A percentile compares a stretch with the other conserved stretches of the same genome.
Conservation (phyloP, 2,888 invertebrate species). For the Eristalis pertinax region DNA sequence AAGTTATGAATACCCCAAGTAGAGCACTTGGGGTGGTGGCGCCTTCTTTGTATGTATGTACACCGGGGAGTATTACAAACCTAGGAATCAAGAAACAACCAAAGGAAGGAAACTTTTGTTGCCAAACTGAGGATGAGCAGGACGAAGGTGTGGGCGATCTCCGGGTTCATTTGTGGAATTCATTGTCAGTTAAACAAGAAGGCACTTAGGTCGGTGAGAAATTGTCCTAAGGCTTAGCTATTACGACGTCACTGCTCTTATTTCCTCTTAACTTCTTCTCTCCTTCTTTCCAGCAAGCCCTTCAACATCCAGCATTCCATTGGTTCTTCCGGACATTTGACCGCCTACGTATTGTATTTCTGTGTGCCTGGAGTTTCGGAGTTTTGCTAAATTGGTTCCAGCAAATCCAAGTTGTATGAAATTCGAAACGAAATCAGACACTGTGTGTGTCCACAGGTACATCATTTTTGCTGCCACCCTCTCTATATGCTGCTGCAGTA, state of each 20-base stretch:
- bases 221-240: conserved; percentile 52
- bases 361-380: conserved; percentile 36
- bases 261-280: not conserved
- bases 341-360: conserved; percentile 14
- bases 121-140: conserved; percentile 31
- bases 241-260: conserved; percentile 24
- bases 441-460: not conserved
- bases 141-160: conserved; percentile 32
- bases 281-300: too few species aligned
- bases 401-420: conserved; percentile 58
- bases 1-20: conserved; percentile 70
- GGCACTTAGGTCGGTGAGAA: conserved; percentile 66
- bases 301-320: not conserved
- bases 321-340: not conserved
- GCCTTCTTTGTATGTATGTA: conserved; percentile 14
- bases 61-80: conserved; percentile 25
- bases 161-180: conserved; percentile 67
- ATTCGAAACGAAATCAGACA: conserved; percentile 28
- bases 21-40: conserved; percentile 27
- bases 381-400: conserved; percentile 65
- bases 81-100: conserved; percentile 44
- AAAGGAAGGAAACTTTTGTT: conserved; percentile 56
- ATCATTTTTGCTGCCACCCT: too few species aligned
- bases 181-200: conserved; percentile 64
- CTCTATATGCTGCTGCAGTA: too few species aligned